Evolutionary conservation across 1,140 invertebrate species (phyloP).

Genomic region (Drosophila rufa): DNA sequence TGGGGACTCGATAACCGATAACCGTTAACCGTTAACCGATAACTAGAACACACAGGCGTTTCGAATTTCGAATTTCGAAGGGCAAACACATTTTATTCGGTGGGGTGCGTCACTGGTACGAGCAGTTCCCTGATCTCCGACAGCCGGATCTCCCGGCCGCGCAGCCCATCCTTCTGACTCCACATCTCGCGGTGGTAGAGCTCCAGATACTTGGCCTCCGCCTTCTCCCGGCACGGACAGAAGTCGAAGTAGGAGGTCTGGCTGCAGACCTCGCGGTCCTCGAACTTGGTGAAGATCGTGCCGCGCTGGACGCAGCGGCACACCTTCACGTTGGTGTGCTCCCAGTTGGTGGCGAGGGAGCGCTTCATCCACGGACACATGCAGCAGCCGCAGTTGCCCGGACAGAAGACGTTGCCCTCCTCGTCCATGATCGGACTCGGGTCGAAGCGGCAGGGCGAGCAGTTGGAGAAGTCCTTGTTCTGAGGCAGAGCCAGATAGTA

Average conservation of each 20-base stretch:
- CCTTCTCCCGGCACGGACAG: conserved; percentile 79
- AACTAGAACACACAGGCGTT: conserved; percentile 27
- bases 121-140: conserved; percentile 54
- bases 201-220: conserved; percentile 75
- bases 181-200: conserved; percentile 70
- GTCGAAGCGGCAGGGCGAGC: conserved; percentile 68
- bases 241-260: conserved; percentile 75
- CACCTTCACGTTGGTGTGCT: conserved; percentile 70
- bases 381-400: conserved; percentile 79
- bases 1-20: conserved; percentile 10
- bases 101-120: neutral
- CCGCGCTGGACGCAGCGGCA: conserved; percentile 69
- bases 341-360: conserved; percentile 25
- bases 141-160: conserved; percentile 52
- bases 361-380: conserved; percentile 70
- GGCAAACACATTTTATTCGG: conserved; percentile 45
- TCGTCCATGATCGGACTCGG: conserved; percentile 79
- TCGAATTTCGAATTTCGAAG: conserved; percentile 29
- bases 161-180: conserved; percentile 21
- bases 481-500: conserved; percentile 72
- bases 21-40: conserved; percentile 14
- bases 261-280: conserved; percentile 58
- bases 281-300: conserved; percentile 64
- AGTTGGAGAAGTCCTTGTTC: conserved; percentile 73
- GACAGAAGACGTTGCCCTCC: conserved; percentile 75